Evolutionary conservation across 2,113 vertebrate genomes (phyloP), one percentile per base, ranked within the genome.

Genomic region (Eubucco bourcierii): DNA sequence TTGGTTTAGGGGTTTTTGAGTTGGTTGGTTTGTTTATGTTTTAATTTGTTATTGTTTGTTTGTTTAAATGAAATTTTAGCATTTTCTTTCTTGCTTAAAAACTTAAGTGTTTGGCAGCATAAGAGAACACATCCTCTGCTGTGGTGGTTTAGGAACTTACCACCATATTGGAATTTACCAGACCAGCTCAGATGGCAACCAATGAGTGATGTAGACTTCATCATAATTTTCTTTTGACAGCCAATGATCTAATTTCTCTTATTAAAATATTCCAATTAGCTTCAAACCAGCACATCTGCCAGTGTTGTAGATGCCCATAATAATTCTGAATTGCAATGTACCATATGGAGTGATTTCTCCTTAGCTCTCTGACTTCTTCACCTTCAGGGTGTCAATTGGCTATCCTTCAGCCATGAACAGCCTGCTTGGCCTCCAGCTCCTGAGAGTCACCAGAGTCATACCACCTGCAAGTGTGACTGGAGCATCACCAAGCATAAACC

Each of bases 381-480:
- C 3, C 5, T 41, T 7, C 33, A 46, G 12, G 4, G 4, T 41
- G 20, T 17, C 17, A 23, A 0, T 1, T 53, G 25, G 7, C 61
- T 79, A 50, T 20, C 11, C 12, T 27, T 55, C 3, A 4, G 41
- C 24, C 20, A 23, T 2, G 2, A 59, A 19, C 8, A 66, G 2
- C 18, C 18, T 3, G 1, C 31, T 56, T 24, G 24, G 9, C 59
- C 31, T 72, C 10, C 6, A 50, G 34, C 29, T 63, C 28, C 27
- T 24, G 44, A 56, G 9, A 85, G 1, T 7, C 1, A 2, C 31
- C 0, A 0, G 5, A 27, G n/a, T n/a, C n/a, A n/a, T n/a, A n/a
- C 23, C 20, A 64, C 18, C 24, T 86, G n/a, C 16, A 61, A 80
- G 37, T 2, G 15, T 41, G 33, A 20, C 72, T 76, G 77, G 47